Base-by-base conservation (phyloP, 1,140 invertebrate species). In the Mamestra configurata region DNA sequence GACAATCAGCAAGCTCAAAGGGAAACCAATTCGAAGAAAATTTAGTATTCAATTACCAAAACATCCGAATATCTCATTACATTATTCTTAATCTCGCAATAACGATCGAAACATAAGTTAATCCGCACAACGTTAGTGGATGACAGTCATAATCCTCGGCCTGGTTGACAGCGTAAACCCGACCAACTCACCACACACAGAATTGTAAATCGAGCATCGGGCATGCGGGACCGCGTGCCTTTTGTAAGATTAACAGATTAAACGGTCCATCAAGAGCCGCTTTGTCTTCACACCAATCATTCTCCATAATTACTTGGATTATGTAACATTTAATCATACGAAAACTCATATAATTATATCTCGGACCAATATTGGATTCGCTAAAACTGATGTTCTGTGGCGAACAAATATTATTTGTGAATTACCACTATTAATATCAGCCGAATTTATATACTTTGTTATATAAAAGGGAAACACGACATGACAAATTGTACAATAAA, bases 211-310 rank as follows among this genome's bases (percentile, higher is more conserved):
- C 43, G 20, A 46, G 27, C 73, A 66, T 64, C 75, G 61, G 75
- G 40, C 66, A 40, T 64, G 59, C 59, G 59, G 59, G 35, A 22
- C 61, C 46, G 43, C n/a, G 1, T 22, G 20, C 31, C 75, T 53
- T 77, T 68, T 77, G 59, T 40, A 68, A 77, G 22, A 51, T 77
- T 77, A 77, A 77, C 61, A 40, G 61, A 77, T 77, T 53, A 77
- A 68, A 77, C n/a, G 59, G 59, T 77, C 61, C 37, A 66, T 68
- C 43, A 20, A 46, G 0, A n/a, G 7, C 6, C 31, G 46, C 46
- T 55, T 81, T 73, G 20, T 78, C 35, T 51, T 68, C 35, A 77
- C 61, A 46, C 35, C 35, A 57, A 57, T 73, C 20, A 72, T 73
- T 73, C 37, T 31, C 8, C 4, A n/a, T 71, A 35, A 35, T 71